Evolutionary conservation across 2,113 vertebrate genomes (phyloP), one percentile per base, ranked within the genome.

Genomic region (Pygoscelis antarcticus): DNA sequence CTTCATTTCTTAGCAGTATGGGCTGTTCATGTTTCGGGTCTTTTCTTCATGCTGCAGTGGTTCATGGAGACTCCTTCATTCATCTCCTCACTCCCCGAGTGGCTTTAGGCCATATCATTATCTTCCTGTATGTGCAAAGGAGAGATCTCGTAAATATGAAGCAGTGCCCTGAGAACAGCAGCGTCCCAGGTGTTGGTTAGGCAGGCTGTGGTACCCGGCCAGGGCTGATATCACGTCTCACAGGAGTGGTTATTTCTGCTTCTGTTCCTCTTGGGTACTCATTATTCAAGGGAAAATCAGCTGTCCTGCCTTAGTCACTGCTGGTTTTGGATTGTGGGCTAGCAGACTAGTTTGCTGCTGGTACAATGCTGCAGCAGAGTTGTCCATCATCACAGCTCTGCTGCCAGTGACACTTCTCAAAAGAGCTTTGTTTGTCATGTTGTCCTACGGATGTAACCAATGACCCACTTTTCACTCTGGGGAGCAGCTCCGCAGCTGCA

Each of bases 241-340:
- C n/a, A 52, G 40, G 21, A 66, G 32, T 47, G 42, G 38, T 55
- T 58, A 10, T 75, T 95, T 82, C 60, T 94, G 55, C 57, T 71
- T 85, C 65, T 84, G 5, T 57, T 87, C 58, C 54, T 81, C 70
- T 55, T 47, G 52, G 5, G 34, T 54, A 19, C 42, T 70, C 72
- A 44, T 2, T 47, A 36, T 29, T 89, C 16, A 47, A 52, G 34
- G 19, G 5, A 54, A 55, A 84, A 87, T n/a, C n/a, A 71, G 38
- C 46, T 60, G 42, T 82, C 74, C 52, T 90, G 42, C 26, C 27
- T 51, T 46, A 64, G 60, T 38, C 51, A 26, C 57, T 71, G 66
- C 46, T 58, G n/a, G 26, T 2, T 93, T 42, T 17, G 82, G 52
- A 51, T 25, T 0, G 0, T 47, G n/a, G 38, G 21, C 34, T 30